Base-by-base conservation (phyloP, 2,888 invertebrate genomes). In the Lutraria lutraria region DNA sequence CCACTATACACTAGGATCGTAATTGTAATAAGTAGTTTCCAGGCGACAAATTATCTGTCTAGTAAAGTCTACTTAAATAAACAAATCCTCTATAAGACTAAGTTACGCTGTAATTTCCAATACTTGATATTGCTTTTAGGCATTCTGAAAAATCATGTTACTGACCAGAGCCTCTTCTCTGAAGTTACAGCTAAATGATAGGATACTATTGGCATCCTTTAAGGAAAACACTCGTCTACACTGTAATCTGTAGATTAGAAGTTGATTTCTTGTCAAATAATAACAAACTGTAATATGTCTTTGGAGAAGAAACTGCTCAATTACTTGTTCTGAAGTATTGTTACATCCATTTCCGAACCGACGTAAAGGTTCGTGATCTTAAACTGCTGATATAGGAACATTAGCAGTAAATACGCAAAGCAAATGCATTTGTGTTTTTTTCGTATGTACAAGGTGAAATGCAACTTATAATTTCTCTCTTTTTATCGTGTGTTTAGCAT, bases 141-240 rank as follows among this genome's bases (percentile, higher is more conserved):
- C 63, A 68, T 68, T 25, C n/a, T 10, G 0, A 12, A 8, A 68
- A 68, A 68, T 68, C 25, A 68, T 25, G 63, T 68, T 12, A n/a
- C 25, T 13, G n/a, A 68, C 25, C 63, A 60, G 60, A 19, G 60
- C n/a, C 60, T 60, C 12, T 19, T 60, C 60, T 21, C n/a, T 13
- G 63, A 63, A 68, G 63, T 68, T 68, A n/a, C n/a, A 25, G 63
- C 63, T 68, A 68, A 68, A 68, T 68, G 25, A 68, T 68, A 68
- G 63, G 63, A 25, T 68, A 25, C 63, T 68, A 2, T n/a, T 68
- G 63, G 25, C 63, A 68, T 68, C 63, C 25, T 25, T 68, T 68
- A 68, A 68, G 25, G 43, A 68, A 8, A 68, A 25, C 25, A n/a
- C 63, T 68, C 25, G 25, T 68, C 25, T 68, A n/a, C 13, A 25